Evolutionary conservation across 2,113 vertebrate species (phyloP), one percentile per base, ranked within the genome.

Genomic region (Engystomops pustulosus): DNA sequence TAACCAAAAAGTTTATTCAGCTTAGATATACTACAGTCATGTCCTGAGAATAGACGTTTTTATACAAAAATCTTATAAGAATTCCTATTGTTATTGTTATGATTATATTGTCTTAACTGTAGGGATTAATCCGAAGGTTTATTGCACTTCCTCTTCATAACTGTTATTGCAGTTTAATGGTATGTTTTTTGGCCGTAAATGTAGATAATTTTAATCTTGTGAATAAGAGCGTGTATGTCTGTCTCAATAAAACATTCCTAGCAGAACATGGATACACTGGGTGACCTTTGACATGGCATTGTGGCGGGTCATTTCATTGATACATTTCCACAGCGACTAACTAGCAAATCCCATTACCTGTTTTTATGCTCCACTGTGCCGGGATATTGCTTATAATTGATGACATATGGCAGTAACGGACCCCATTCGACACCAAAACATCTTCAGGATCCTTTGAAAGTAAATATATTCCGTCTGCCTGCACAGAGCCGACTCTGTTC

Each of bases 401-500:
- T 82, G 74, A 82, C 80, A 82, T 82, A 49, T 82, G 80, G 25
- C 69, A 7, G 49, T 15, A 69, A 25, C 68, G 58, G n/a, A 82
- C 69, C 38, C 11, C 15, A 58, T 60, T 72, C 68, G 74, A 60
- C 68, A 82, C 80, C 49, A 82, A 71, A 72, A 71, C 67, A 81
- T 82, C 80, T 72, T 36, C 36, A 38, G 53, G 69, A 72, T 30
- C 69, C 80, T 60, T 80, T 72, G 80, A 82, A 82, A 74, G 67
- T 69, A 82, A 82, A 82, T 82, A 82, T 45, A 82, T 72, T 74
- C 34, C 7, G 34, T 82, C 68, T 82, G 80, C 79, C 65, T 18
- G 51, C 69, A 82, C 49, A 82, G 34, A 58, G 51, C 23, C 68
- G 14, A 20, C 65, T 81, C 79, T 81, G 79, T 81, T 81, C 25